Evolutionary conservation across 2,797 vertebrate species (phyloP), one percentile per base, ranked within the genome.

Genomic region (Sarcoramphus papa): DNA sequence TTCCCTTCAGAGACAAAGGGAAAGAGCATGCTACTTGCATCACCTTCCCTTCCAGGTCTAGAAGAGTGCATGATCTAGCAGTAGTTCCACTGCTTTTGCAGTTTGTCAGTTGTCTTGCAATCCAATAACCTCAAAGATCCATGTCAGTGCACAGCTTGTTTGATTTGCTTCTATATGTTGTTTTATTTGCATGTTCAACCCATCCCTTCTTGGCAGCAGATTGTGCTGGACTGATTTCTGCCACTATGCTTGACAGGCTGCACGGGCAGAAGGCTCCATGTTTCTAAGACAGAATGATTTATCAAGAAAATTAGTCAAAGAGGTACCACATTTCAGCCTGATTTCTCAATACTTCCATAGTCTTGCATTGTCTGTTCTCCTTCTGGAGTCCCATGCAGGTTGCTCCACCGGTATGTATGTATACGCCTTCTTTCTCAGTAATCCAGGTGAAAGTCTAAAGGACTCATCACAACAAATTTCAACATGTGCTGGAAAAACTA

Each of bases 381-480:
- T 59, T 24, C 53, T 4, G 2, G 5, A 53, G 17, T 33, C 14
- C 54, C 25, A 23, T 22, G 18, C 21, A 53, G 37, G 21, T 37
- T 14, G 21, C 16, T 28, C 27, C 12, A 6, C 6, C 24, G 31
- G 2, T 8, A 22, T 1, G 2, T 8, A 22, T 1, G 3, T 6
- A 7, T 4, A 45, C 19, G 18, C 6, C 30, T 60, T 48, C 22
- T 19, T 69, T 48, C 74, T 51, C 47, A 64, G 31, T 14, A 67
- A 31, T 4, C 11, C 77, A 53, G 24, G 14, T 12, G 22, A 75
- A 68, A 69, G 3, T 3, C 37, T 50, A 47, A n/a, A 57, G 51
- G 31, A 16, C 9, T 21, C 43, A 7, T 8, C 43, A 50, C 23
- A 23, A 33, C 11, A 56, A 59, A 65, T 20, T 57, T 8, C 51